A percentile compares a stretch with the other conserved stretches of the same genome.
Conservation (phyloP, 2,797 vertebrate genomes). For the Linurgus olivaceus region DNA sequence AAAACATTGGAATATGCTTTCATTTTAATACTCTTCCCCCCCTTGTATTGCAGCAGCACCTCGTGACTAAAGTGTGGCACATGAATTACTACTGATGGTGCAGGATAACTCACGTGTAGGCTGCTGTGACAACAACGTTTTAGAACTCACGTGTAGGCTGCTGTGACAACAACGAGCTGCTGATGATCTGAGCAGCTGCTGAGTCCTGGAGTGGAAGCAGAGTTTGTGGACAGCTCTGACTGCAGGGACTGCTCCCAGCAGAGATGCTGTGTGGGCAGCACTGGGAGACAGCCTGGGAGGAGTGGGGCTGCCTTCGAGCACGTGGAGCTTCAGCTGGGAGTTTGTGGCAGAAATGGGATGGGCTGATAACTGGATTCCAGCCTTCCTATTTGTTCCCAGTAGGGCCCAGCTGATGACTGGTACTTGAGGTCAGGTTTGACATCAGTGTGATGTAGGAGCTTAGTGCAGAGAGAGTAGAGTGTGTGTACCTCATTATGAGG, state of each 20-base stretch:
- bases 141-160: no score
- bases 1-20: neutral
- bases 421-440: conserved; percentile 28
- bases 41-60: neutral
- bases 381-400: neutral
- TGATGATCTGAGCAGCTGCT: neutral
- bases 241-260: neutral
- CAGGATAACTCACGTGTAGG: neutral
- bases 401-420: neutral
- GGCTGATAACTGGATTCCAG: neutral
- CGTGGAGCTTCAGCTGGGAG: neutral
- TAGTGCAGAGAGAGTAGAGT: neutral
- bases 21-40: neutral
- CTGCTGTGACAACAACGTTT: neutral
- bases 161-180: neutral
- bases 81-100: neutral
- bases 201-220: neutral
- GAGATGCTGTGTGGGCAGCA: neutral
- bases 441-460: conserved; percentile 8
- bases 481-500: neutral
- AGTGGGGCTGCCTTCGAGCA: neutral
- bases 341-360: neutral
- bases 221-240: neutral
- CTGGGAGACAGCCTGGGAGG: neutral
- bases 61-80: neutral